Evolutionary conservation across 2,888 invertebrate genomes (phyloP).

Genomic region (Sphaerophoria taeniata): DNA sequence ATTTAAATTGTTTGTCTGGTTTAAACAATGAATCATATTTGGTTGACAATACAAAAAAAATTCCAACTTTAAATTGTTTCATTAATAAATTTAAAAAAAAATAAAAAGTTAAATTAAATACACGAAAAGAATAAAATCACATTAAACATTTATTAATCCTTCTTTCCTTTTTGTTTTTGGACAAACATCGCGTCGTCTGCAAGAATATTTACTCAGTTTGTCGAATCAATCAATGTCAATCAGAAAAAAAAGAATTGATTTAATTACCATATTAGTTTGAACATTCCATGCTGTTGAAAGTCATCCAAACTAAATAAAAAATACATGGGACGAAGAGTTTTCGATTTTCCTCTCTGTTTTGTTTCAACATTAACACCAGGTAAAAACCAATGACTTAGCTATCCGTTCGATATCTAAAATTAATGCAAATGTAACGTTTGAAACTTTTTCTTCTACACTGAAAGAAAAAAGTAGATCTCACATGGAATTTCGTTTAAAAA

Average conservation of each 20-base stretch:
- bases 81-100: no score
- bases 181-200: no score
- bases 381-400: conserved; percentile 54
- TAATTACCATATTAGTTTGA: conserved; percentile 48
- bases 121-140: no score
- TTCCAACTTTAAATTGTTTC: no score
- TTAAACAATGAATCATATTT: no score
- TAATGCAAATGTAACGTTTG: conserved; percentile 29
- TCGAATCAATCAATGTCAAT: conserved; percentile 45
- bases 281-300: conserved; percentile 24
- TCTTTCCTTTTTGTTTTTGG: no score
- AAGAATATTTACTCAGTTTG: not conserved
- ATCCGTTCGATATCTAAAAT: conserved; percentile 52
- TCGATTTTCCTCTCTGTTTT: conserved; percentile 2
- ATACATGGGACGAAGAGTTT: not conserved
- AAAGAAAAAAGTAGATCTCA: not conserved
- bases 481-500: no score
- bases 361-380: conserved; percentile 40
- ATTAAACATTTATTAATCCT: no score
- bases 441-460: conserved; percentile 5
- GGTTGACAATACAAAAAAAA: no score
- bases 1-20: no score
- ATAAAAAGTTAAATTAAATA: no score
- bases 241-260: conserved; percentile 24
- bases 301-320: conserved; percentile 25